A percentile compares a stretch with the other conserved stretches of the same genome.
Conservation (phyloP, 2,797 vertebrate species). For the Sorex maritimensis region DNA sequence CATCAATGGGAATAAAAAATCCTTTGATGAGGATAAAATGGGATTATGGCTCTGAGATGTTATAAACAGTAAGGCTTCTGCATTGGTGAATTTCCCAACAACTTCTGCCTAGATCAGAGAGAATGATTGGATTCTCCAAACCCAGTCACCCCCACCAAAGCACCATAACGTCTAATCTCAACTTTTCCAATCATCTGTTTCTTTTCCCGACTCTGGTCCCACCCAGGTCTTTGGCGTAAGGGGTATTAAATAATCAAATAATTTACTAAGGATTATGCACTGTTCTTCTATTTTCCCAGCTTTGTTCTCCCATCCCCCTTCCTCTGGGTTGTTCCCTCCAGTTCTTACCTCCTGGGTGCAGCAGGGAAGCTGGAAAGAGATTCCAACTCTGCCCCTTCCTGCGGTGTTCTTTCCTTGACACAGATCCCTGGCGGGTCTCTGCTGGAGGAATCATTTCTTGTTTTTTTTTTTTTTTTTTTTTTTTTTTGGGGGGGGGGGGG, state of each 20-base stretch:
- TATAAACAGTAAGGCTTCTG: background rate
- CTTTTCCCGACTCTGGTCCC: background rate
- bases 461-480: background rate
- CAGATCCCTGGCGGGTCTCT: background rate
- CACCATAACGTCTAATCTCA: background rate
- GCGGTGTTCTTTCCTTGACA: background rate
- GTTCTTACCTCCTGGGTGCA: no score
- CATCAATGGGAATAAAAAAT: background rate
- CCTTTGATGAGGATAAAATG: constrained; percentile 11
- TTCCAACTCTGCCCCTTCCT: no score
- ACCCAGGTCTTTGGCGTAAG: no score
- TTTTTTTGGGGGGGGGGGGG: no score
- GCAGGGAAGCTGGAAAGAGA: no score
- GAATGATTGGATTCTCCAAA: constrained; percentile 30
- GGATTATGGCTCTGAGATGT: background rate
- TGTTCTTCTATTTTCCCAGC: no score
- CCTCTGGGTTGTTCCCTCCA: no score
- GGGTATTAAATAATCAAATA: no score
- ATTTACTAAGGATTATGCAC: no score
- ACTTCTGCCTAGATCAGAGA: background rate
- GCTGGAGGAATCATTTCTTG: background rate
- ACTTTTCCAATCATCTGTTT: background rate
- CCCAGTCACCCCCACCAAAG: background rate
- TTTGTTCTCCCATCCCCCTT: no score
- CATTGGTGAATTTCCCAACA: background rate